Percentiles rank a stretch among this genome's conserved stretches.
Evolutionary conservation across 2,797 vertebrate genomes (phyloP).

Genomic region (Lepus townsendii): DNA sequence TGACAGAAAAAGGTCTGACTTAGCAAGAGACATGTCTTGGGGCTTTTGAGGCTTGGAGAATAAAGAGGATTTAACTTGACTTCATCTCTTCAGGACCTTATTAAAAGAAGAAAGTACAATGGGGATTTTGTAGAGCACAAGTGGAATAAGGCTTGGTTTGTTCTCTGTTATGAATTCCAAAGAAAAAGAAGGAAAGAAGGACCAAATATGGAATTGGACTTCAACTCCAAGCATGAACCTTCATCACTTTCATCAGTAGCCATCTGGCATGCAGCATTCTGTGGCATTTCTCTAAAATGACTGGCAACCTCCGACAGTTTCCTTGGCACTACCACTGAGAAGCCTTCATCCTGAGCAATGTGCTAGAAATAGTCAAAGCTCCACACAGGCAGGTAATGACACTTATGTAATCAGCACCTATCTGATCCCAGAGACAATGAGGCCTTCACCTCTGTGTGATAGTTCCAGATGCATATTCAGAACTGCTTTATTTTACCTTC

Average conservation of each 20-base stretch:
- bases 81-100: slow-evolving; percentile 48
- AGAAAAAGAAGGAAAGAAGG: slow-evolving; percentile 66
- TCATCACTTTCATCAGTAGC: slow-evolving; percentile 83
- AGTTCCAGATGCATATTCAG: slow-evolving; percentile 10
- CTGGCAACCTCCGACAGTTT: slow-evolving; percentile 82
- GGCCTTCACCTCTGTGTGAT: background rate
- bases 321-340: slow-evolving; percentile 78
- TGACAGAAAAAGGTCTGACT: slow-evolving; percentile 18
- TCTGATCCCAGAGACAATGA: background rate
- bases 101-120: slow-evolving; percentile 69
- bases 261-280: slow-evolving; percentile 79
- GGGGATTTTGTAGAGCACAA: slow-evolving; percentile 67
- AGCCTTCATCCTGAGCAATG: slow-evolving; percentile 63
- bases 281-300: slow-evolving; percentile 82
- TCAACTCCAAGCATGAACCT: slow-evolving; percentile 73
- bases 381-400: slow-evolving; percentile 67
- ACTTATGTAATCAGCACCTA: slow-evolving; percentile 61
- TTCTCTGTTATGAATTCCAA: slow-evolving; percentile 60
- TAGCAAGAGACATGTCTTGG: background rate
- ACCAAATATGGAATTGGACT: slow-evolving; percentile 80
- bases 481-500: slow-evolving; percentile 12
- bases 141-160: slow-evolving; percentile 64
- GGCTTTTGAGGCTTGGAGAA: slow-evolving; percentile 28
- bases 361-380: slow-evolving; percentile 72
- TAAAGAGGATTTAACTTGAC: slow-evolving; percentile 49